These are phyloP conservation scores for Hyposmocoma kahamanoa DNA, from an alignment of 1,140 invertebrate species.

Conservation along the genomic window DNA sequence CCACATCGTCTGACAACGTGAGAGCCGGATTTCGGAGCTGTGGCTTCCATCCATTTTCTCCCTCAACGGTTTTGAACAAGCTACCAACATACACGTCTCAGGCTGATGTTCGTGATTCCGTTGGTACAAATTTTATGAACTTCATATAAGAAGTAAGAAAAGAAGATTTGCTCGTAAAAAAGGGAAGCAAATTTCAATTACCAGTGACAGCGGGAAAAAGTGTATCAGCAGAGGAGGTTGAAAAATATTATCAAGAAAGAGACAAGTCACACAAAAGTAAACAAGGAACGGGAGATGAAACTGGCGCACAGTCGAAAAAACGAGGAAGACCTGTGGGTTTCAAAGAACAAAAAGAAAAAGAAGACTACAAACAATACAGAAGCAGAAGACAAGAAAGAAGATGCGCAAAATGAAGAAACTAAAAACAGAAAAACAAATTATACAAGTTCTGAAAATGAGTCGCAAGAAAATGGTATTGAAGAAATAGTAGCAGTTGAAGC, in stretches of 20 bases:
- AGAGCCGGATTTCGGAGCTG: neutral
- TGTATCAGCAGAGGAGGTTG: neutral
- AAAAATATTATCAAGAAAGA: neutral
- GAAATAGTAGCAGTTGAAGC: neutral
- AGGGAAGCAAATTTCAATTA: conserved; percentile 1
- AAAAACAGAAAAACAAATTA: neutral
- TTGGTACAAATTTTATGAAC: neutral
- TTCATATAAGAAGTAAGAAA: neutral
- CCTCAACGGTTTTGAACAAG: neutral
- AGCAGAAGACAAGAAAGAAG: neutral
- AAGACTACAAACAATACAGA: neutral
- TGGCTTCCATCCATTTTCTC: neutral
- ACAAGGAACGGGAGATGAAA: neutral
- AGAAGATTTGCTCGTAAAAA: neutral
- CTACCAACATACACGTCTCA: neutral
- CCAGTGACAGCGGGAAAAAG: neutral
- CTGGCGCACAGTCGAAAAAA: neutral
- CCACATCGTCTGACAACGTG: neutral
- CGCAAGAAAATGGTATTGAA: neutral
- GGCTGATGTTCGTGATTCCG: neutral
- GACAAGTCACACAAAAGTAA: neutral
- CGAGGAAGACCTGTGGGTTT: neutral
- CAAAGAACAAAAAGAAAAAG: conserved; percentile 3
- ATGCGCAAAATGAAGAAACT: neutral
- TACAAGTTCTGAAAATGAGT: neutral